A percentile compares a stretch with the other conserved stretches of the same genome.
phyloP scores from a whole-genome alignment of 2,113 vertebrate genomes.

The Erythrolamprus reginae region DNA sequence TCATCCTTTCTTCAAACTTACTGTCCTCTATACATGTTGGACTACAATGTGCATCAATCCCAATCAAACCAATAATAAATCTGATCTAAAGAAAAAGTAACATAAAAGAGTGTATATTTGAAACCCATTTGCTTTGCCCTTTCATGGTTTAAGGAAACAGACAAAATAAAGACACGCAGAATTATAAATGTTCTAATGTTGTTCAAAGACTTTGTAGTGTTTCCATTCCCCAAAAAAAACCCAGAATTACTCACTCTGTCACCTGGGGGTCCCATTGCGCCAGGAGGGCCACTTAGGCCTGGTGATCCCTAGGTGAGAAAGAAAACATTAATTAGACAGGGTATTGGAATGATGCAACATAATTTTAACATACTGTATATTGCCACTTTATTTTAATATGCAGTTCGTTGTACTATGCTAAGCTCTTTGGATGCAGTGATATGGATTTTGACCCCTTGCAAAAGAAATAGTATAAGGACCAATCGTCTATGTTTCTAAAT shows the following conservation, averaged over 20 bases:
- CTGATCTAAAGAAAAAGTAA: not conserved
- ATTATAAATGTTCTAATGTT: not conserved
- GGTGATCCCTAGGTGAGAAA: slow-evolving; percentile 76
- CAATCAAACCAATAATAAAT: not conserved
- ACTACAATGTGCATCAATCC: not conserved
- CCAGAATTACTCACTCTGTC: slow-evolving; percentile 78
- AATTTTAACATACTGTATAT: not conserved
- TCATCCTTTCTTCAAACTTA: not conserved
- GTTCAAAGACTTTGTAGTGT: not conserved
- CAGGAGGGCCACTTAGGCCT: slow-evolving; percentile 79
- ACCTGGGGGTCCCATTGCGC: slow-evolving; percentile 85
- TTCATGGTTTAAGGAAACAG: not conserved
- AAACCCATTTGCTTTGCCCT: not conserved
- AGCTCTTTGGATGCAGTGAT: not conserved
- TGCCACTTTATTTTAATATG: not conserved
- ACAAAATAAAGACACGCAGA: not conserved
- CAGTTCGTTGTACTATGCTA: not conserved
- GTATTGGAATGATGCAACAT: not conserved
- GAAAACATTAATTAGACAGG: slow-evolving; percentile 24
- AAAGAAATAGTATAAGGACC: too few species aligned
- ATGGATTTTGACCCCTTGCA: not conserved
- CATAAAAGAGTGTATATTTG: not conserved
- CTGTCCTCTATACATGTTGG: not conserved
- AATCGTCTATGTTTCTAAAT: too few species aligned
- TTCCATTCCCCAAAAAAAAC: not conserved